phyloP scores from a whole-genome alignment of 2,797 vertebrate species.

The Onychomys leucogaster region DNA sequence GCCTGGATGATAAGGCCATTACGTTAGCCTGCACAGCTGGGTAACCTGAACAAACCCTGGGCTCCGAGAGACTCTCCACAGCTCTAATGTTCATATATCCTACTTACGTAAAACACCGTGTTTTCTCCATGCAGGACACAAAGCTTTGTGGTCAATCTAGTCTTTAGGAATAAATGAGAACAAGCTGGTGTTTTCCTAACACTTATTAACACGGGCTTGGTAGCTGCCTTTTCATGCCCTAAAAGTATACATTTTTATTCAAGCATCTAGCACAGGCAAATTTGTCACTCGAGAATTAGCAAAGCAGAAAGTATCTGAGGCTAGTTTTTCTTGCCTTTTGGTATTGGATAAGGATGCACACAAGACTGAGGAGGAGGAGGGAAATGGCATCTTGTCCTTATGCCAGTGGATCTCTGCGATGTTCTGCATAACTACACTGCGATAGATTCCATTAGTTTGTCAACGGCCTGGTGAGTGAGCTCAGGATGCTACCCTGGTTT shows the following conservation, averaged over 20 bases:
- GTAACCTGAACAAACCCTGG: neutral
- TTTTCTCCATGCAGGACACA: neutral
- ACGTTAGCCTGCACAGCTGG: neutral
- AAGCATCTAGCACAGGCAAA: neutral
- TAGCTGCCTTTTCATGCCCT: neutral
- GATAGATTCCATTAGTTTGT: neutral
- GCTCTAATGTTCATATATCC: neutral
- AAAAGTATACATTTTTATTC: neutral
- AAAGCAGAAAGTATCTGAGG: neutral
- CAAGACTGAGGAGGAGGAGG: neutral
- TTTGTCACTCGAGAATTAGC: neutral
- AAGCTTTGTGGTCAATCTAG: neutral
- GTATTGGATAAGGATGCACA: neutral
- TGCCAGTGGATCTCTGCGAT: neutral
- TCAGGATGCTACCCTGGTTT: neutral
- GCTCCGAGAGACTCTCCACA: neutral
- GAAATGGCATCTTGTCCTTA: neutral
- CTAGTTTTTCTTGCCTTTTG: neutral
- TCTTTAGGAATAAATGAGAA: neutral
- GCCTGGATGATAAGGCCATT: neutral
- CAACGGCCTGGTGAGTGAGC: fast-evolving
- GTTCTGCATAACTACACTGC: neutral
- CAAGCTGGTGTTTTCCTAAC: neutral
- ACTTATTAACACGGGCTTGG: neutral
- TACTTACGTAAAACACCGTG: neutral